Base-by-base conservation (phyloP, 1,140 invertebrate genomes). In the Drosophila pectinifera region DNA sequence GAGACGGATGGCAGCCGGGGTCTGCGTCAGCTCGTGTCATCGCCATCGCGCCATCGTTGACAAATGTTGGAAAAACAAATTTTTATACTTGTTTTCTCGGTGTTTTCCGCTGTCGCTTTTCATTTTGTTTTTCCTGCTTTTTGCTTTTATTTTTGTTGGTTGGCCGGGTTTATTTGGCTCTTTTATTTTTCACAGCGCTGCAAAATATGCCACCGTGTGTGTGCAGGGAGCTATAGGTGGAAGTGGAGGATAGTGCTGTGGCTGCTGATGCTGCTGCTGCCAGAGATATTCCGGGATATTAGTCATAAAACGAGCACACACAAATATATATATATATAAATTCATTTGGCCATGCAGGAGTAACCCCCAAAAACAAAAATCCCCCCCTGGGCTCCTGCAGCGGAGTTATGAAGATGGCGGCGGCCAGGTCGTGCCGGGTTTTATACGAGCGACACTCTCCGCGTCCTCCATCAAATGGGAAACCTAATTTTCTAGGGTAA, bases 401-500 rank as follows among this genome's bases (percentile, higher is more conserved):
- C 46, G 64, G 61, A 65, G 83, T 89, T 88, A 88, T 89, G 84
- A 90, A 84, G 57, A 89, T 89, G 85, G 80, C 80, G 73, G 43
- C 48, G 73, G 43, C 48, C 84, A 88, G 84, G 84, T 88, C 80
- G 76, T 89, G 80, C 48, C 77, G 49, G 68, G 77, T 75, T 90
- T 89, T 89, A 89, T 89, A 78, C 70, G 84, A 88, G 65, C 70
- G 55, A 68, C 79, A 82, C 65, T 85, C 83, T 89, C 72, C 79
- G 69, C 76, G 22, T 54, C 69, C 78, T 69, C 72, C 84, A 79
- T 85, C 62, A 85, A 90, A 85, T 77, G 62, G 78, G 54, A 91
- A 88, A 91, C 76, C 84, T 91, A 91, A 91, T 91, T 91, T 91
- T 89, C 89, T 91, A 89, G 79, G 75, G 85, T 91, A 91, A 91